These are phyloP conservation scores for Andrena flavipes DNA, from an alignment of 2,888 invertebrate genomes.

Conservation along the genomic window DNA sequence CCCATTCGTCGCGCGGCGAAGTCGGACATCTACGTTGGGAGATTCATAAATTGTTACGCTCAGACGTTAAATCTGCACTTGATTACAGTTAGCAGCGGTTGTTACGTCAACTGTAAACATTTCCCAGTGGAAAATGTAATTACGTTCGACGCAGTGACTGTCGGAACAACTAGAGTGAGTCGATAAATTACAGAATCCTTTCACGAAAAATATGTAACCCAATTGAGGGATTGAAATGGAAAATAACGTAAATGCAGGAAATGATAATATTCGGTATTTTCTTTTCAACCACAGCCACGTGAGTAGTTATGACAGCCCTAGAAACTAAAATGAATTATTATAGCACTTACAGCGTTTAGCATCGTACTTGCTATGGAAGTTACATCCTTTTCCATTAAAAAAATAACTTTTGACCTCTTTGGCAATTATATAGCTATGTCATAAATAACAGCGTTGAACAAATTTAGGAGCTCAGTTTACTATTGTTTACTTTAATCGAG, in stretches of 20 bases:
- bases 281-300: too few relatives aligned
- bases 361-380: too few relatives aligned
- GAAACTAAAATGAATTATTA: too few relatives aligned
- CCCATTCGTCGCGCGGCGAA: constrained; percentile 6
- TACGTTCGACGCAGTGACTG: neutral
- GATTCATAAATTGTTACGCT: constrained; percentile 8
- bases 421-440: too few relatives aligned
- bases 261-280: too few relatives aligned
- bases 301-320: too few relatives aligned
- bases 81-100: constrained; percentile 2
- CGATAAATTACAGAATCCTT: neutral
- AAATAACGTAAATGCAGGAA: too few relatives aligned
- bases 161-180: neutral
- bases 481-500: neutral
- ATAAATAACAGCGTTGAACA: neutral
- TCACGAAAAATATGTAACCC: neutral
- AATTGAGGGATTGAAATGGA: neutral
- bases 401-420: too few relatives aligned
- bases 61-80: neutral
- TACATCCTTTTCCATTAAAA: too few relatives aligned
- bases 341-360: too few relatives aligned
- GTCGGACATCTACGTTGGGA: neutral
- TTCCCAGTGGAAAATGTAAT: constrained; percentile 3
- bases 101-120: neutral
- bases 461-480: neutral